These are phyloP conservation scores for Nebria ingens DNA, from an alignment of 1,140 invertebrate genomes.

Conservation along the genomic window DNA sequence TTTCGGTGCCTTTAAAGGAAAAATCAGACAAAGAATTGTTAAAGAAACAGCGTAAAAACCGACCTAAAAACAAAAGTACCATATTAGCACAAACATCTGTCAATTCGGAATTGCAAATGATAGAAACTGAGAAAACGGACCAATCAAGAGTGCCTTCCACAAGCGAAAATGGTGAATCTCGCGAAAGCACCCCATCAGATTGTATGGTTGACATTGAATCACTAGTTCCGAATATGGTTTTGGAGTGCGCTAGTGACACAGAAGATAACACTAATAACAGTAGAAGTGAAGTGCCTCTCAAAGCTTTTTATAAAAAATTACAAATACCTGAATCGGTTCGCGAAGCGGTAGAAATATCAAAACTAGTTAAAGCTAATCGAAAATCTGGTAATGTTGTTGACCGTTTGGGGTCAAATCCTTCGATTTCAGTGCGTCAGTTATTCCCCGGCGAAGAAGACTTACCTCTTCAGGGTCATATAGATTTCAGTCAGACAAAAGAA, in stretches of 20 bases:
- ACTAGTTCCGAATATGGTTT: slow-evolving; percentile 31
- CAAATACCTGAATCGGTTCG: slow-evolving; percentile 22
- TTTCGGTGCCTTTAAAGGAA: slow-evolving; percentile 33
- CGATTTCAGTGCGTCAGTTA: slow-evolving; percentile 65
- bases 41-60: slow-evolving; percentile 40
- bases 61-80: slow-evolving; percentile 31
- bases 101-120: not conserved
- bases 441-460: slow-evolving; percentile 72
- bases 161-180: slow-evolving; percentile 17
- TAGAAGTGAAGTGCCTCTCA: slow-evolving; percentile 11
- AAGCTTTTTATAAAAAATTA: slow-evolving; percentile 16
- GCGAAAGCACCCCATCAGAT: slow-evolving; percentile 26
- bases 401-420: slow-evolving; percentile 58
- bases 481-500: slow-evolving; percentile 53
- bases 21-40: slow-evolving; percentile 35
- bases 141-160: slow-evolving; percentile 22
- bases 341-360: slow-evolving; percentile 27
- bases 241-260: slow-evolving; percentile 29
- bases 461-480: slow-evolving; percentile 60
- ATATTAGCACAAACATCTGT: slow-evolving; percentile 4
- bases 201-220: slow-evolving; percentile 31
- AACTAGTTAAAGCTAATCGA: slow-evolving; percentile 21
- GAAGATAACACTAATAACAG: slow-evolving; percentile 15
- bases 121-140: slow-evolving; percentile 16
- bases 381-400: slow-evolving; percentile 27